Evolutionary conservation across 2,888 invertebrate genomes (phyloP).

Genomic region (Ormyrus rosae): DNA sequence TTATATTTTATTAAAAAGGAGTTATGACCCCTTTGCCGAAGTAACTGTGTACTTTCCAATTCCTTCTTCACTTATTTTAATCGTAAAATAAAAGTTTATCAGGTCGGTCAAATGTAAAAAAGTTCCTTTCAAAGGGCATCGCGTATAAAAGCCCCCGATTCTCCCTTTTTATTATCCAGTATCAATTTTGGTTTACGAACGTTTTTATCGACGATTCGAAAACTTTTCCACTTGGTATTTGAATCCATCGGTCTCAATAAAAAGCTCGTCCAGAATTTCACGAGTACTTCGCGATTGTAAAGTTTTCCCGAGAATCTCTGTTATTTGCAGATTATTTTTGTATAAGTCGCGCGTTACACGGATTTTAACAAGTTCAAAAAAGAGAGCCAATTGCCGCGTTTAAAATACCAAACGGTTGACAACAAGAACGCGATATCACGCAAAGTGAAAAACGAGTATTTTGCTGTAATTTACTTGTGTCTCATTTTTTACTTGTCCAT

Average conservation of each 20-base stretch:
- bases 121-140: slow-evolving; percentile 17
- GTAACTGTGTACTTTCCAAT: too few relatives aligned
- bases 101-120: slow-evolving; percentile 28
- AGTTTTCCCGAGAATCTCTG: slow-evolving; percentile 5
- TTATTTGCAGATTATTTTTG: slow-evolving; percentile 27
- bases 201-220: slow-evolving; percentile 40
- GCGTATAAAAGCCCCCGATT: slow-evolving; percentile 31
- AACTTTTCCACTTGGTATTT: slow-evolving; percentile 39
- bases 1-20: too few relatives aligned
- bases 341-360: slow-evolving; percentile 11
- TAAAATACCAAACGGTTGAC: slow-evolving; percentile 15
- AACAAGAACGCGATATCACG: neutral
- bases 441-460: slow-evolving; percentile 29
- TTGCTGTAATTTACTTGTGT: slow-evolving; percentile 25
- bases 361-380: slow-evolving; percentile 41
- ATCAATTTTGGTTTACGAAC: slow-evolving; percentile 49
- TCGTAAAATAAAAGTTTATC: slow-evolving; percentile 32
- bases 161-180: slow-evolving; percentile 36
- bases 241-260: slow-evolving; percentile 22
- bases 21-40: too few relatives aligned
- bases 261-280: slow-evolving; percentile 11
- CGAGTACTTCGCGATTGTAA: neutral
- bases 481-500: slow-evolving; percentile 16
- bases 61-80: too few relatives aligned
- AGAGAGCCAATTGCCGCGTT: slow-evolving; percentile 18